These are phyloP conservation scores for Epistrophe grossulariae DNA, from an alignment of 2,888 invertebrate genomes.

Conservation along the genomic window DNA sequence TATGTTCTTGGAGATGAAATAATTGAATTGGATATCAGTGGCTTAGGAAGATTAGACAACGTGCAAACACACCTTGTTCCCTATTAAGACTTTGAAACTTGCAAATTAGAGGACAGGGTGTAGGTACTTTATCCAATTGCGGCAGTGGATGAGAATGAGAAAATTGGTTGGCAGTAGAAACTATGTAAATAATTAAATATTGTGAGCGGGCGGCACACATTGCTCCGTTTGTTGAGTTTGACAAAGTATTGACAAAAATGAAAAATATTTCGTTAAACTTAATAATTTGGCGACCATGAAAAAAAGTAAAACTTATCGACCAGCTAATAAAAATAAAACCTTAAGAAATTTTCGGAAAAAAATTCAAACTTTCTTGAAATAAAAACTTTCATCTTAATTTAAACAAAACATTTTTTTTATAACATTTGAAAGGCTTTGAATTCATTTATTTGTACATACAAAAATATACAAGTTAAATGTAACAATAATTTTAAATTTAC, in stretches of 20 bases:
- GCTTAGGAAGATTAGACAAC: constrained; percentile 46
- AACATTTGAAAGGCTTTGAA: not conserved
- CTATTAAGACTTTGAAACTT: constrained; percentile 22
- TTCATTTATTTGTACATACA: not conserved
- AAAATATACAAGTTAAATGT: not conserved
- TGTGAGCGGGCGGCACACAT: too few relatives aligned
- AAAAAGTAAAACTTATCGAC: too few relatives aligned
- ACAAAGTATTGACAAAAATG: too few relatives aligned
- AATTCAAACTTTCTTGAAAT: too few relatives aligned
- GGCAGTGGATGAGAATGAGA: not conserved
- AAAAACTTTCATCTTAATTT: not conserved
- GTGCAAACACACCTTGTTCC: constrained; percentile 20
- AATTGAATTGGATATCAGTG: constrained; percentile 59
- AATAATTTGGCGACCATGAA: too few relatives aligned
- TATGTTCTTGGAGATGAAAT: constrained; percentile 50
- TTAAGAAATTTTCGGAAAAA: too few relatives aligned
- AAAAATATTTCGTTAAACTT: too few relatives aligned
- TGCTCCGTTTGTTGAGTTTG: too few relatives aligned
- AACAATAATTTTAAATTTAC: not conserved
- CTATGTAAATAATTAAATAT: too few relatives aligned
- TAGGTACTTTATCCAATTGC: not conserved
- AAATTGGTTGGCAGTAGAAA: too few relatives aligned
- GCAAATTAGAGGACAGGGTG: not conserved
- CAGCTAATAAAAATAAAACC: too few relatives aligned
- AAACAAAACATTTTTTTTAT: not conserved